Evolutionary conservation across 2,113 vertebrate genomes (phyloP).

Genomic region (Parus major): DNA sequence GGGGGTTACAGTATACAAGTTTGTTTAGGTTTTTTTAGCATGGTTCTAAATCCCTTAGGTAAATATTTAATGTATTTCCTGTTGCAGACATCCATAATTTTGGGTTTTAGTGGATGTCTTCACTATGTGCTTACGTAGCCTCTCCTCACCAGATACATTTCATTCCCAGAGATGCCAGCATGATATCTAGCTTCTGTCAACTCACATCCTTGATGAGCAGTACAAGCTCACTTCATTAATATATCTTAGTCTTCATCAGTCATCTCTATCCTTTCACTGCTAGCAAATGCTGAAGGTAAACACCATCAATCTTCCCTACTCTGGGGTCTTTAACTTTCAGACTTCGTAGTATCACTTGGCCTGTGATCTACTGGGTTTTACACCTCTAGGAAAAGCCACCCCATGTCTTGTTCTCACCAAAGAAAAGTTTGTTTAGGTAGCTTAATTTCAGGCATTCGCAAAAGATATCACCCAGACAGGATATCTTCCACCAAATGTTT

Average conservation of each 20-base stretch:
- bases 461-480: conserved; percentile 23
- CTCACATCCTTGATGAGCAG: not conserved
- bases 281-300: not conserved
- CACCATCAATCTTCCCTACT: not conserved
- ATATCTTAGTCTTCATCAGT: not conserved
- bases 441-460: not conserved
- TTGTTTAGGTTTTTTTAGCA: not conserved
- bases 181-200: not conserved
- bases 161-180: not conserved
- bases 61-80: not conserved
- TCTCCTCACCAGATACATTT: not conserved
- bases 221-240: not conserved
- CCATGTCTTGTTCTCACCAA: not conserved
- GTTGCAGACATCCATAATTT: not conserved
- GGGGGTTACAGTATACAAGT: not conserved
- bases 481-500: conserved; percentile 36
- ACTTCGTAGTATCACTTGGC: not conserved
- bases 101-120: not conserved
- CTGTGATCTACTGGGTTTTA: not conserved
- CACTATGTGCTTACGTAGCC: not conserved
- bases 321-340: not conserved
- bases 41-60: not conserved
- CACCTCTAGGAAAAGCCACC: not conserved
- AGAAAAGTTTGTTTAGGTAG: not conserved
- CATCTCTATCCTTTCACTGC: not conserved